These are phyloP conservation scores for Sinosuthora webbiana DNA, from an alignment of 2,113 vertebrate genomes.

Conservation along the genomic window DNA sequence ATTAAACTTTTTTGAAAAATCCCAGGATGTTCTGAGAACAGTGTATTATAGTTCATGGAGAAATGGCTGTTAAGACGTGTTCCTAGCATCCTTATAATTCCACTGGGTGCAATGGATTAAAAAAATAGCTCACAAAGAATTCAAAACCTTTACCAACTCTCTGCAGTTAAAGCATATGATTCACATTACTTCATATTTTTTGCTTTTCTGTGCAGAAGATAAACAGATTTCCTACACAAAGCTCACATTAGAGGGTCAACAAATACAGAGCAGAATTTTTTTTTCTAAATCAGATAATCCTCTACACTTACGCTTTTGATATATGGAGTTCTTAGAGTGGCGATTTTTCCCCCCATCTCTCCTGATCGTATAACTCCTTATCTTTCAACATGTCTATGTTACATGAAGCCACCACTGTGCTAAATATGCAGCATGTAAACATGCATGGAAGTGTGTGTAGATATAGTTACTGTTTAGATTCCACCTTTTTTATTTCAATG, in stretches of 20 bases:
- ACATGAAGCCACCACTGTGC: neutral
- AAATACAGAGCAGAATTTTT: neutral
- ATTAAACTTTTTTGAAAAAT: neutral
- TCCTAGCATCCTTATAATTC: neutral
- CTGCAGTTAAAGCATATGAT: neutral
- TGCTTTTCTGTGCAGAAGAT: neutral
- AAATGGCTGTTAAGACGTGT: neutral
- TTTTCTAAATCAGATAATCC: neutral
- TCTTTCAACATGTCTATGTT: neutral
- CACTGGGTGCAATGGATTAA: neutral
- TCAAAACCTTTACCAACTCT: neutral
- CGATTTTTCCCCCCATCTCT: neutral
- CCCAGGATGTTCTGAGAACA: neutral
- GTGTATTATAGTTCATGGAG: neutral
- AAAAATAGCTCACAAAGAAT: neutral
- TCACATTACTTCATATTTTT: neutral
- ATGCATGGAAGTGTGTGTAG: accelerated
- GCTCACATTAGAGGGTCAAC: neutral
- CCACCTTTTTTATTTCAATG: neutral
- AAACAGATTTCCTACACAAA: neutral
- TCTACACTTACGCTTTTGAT: neutral
- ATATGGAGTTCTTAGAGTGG: neutral
- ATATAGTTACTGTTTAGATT: neutral
- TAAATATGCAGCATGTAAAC: neutral
- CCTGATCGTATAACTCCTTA: neutral